Evolutionary conservation across 2,888 invertebrate genomes (phyloP), one percentile per base, ranked within the genome.

Genomic region (Thysanoteuthis rhombus): DNA sequence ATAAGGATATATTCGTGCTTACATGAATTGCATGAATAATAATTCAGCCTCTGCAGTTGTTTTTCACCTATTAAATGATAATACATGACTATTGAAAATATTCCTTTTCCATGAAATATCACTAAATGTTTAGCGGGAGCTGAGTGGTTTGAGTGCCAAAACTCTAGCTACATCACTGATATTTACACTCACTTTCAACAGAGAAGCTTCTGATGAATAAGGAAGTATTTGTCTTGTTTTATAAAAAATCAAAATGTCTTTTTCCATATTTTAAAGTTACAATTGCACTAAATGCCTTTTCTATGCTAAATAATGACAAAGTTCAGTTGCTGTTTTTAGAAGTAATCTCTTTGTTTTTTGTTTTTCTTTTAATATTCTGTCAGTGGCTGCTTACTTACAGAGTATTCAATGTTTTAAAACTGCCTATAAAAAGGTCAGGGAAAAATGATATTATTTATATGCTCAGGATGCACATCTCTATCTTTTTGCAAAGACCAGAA

Each of bases 311-410:
- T 75, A 75, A 75, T n/a, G n/a, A 75, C 36, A 75, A 75, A 75
- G n/a, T 75, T 75, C n/a, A 36, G 16, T 36, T 75, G 75, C n/a
- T 75, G 16, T 75, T 75, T 75, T 75, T 75, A 75, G 16, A 75
- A 75, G 75, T 25, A n/a, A 36, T 75, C 32, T 58, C 25, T 6
- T 58, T 10, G 52, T 22, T 32, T 8, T 58, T 28, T 58, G n/a
- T 58, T 58, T 58, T 58, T 58, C 75, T 75, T 75, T 75, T n/a
- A 75, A 75, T 75, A 75, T 36, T 36, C 75, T 36, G 36, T n/a
- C 75, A 75, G n/a, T 75, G n/a, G n/a, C 75, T 75, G 75, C n/a
- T 75, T 75, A 75, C 75, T 75, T 75, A 75, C 75, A 75, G n/a
- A 36, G n/a, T n/a, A 75, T 75, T 75, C 75, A 8, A n/a, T 75